These are phyloP conservation scores for Notarius lentiginosus DNA, from an alignment of 2,113 vertebrate genomes.

Conservation along the genomic window DNA sequence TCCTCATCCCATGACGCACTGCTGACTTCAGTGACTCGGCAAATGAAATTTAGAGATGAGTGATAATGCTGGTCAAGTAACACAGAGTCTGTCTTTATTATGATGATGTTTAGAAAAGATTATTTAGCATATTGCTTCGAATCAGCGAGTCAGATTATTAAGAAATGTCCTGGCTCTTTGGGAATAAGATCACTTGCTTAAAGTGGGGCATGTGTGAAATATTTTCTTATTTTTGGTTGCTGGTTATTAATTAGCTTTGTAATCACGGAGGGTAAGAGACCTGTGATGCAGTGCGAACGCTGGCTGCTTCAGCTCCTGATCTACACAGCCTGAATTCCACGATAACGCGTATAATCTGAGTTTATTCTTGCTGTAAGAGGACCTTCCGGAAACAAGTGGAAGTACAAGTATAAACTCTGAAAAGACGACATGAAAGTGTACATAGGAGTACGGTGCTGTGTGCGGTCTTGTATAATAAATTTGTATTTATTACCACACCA, in stretches of 20 bases:
- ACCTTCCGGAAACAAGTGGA: not conserved
- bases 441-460: not conserved
- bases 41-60: conserved; percentile 62
- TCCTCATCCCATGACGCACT: conserved; percentile 50
- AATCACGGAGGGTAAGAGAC: not conserved
- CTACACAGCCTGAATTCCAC: conserved; percentile 23
- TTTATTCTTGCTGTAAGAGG: not conserved
- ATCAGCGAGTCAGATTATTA: conserved; percentile 34
- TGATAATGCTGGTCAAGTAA: not conserved
- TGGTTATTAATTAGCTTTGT: conserved; percentile 61
- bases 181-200: not conserved
- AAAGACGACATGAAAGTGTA: not conserved
- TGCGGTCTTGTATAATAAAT: not conserved
- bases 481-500: not conserved
- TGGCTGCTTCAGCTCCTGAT: not conserved
- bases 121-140: conserved; percentile 18
- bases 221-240: not conserved
- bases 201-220: not conserved
- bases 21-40: conserved; percentile 55
- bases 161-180: conserved; percentile 37
- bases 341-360: not conserved
- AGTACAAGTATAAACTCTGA: not conserved
- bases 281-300: not conserved
- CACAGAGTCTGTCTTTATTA: conserved; percentile 49
- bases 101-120: not conserved